Conservation (phyloP, 2,888 invertebrate genomes). For the Marasmarcha lunaedactyla region DNA sequence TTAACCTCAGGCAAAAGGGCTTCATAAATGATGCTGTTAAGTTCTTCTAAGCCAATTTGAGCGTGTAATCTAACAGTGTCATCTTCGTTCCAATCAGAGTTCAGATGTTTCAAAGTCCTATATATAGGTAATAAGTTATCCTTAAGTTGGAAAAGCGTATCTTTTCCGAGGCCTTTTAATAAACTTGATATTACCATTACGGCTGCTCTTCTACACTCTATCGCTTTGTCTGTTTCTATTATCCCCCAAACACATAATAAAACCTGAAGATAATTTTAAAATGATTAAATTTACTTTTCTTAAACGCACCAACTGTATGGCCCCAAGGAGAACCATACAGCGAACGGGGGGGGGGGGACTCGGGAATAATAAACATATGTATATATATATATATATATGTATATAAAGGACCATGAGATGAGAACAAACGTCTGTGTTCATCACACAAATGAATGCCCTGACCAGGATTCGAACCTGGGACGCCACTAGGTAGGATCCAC, state of each 20-base stretch:
- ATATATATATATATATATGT: too few species aligned
- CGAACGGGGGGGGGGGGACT: too few species aligned
- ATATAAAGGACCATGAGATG: too few species aligned
- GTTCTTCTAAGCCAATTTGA: slow-evolving; percentile 81
- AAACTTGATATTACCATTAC: slow-evolving; percentile 81
- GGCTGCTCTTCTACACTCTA: slow-evolving; percentile 83
- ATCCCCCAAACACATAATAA: slow-evolving; percentile 77
- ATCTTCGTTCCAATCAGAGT: slow-evolving; percentile 75
- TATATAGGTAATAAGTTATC: slow-evolving; percentile 78
- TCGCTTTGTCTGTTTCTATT: slow-evolving; percentile 76
- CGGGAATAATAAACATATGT: too few species aligned
- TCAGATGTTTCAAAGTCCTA: slow-evolving; percentile 74
- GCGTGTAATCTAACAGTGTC: slow-evolving; percentile 77
- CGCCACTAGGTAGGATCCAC: too few species aligned
- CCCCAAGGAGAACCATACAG: too few species aligned
- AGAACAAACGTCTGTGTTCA: too few species aligned
- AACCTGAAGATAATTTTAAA: slow-evolving; percentile 63
- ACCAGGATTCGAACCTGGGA: too few species aligned
- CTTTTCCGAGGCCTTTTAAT: slow-evolving; percentile 79
- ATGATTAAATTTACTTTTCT: neutral
- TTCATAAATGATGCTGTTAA: slow-evolving; percentile 75
- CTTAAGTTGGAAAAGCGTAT: slow-evolving; percentile 75
- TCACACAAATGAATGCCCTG: too few species aligned
- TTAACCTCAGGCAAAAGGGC: slow-evolving; percentile 70
- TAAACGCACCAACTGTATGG: too few species aligned